Evolutionary conservation across 2,113 vertebrate genomes (phyloP).

Genomic region (Blennius ocellaris): DNA sequence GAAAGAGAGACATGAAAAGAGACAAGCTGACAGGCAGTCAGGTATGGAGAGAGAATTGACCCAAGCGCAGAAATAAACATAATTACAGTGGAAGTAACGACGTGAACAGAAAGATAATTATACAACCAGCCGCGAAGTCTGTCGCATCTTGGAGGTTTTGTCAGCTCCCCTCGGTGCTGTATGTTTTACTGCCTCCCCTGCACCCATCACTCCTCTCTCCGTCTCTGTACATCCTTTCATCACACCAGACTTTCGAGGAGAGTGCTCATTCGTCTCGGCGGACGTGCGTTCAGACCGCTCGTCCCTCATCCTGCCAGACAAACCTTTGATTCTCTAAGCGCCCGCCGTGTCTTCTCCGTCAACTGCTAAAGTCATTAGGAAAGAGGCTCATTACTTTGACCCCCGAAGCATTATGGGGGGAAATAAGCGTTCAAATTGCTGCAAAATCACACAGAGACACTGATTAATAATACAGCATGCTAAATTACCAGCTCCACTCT

Average conservation of each 20-base stretch:
- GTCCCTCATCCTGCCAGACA: constrained; percentile 35
- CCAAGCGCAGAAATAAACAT: constrained; percentile 24
- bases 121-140: constrained; percentile 15
- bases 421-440: constrained; percentile 75
- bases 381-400: constrained; percentile 70
- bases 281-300: constrained; percentile 26
- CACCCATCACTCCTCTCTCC: constrained; percentile 3
- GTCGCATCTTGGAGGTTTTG: constrained; percentile 10
- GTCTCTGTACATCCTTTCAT: constrained; percentile 49
- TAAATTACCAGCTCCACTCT: constrained; percentile 62
- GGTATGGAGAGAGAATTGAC: not conserved
- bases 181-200: constrained; percentile 31
- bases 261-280: constrained; percentile 37
- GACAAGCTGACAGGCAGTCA: not conserved
- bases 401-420: constrained; percentile 62
- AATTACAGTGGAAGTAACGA: constrained; percentile 20
- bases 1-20: constrained; percentile 6
- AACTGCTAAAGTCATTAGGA: constrained; percentile 70
- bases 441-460: constrained; percentile 74
- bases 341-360: constrained; percentile 59
- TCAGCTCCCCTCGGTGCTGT: constrained; percentile 27
- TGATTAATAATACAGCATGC: constrained; percentile 77
- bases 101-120: constrained; percentile 26
- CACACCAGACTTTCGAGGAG: constrained; percentile 35
- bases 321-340: constrained; percentile 74